Base-by-base conservation (phyloP, 2,888 invertebrate genomes). In the Tineola bisselliella region DNA sequence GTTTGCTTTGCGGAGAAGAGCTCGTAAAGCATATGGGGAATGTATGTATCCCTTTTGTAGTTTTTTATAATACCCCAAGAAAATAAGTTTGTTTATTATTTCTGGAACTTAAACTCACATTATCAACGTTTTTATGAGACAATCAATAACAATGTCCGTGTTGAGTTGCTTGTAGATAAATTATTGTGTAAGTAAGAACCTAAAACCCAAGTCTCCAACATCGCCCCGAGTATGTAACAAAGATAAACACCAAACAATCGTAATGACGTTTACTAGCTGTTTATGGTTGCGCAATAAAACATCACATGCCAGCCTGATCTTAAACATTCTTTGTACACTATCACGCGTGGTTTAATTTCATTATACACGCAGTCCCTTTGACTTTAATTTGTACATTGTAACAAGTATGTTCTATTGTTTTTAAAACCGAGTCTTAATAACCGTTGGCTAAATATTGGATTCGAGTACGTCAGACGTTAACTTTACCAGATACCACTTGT, bases 1-100 rank as follows among this genome's bases (percentile, higher is more conserved):
- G 78, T 84, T 79, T 81, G 71, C 68, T 70, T 80, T 80, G 81
- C 74, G 71, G 74, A 74, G 75, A 72, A 73, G 69, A 73, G 65
- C 71, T 70, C 68, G 68, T 67, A 67, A 66, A 69, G 71, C 77
- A 75, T 74, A 71, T 76, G 77, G 76, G 68, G 66, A 52, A 61
- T 62, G 61, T 63, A 43, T 54, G 44, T 65, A 64, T 44, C 44
- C 64, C 64, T 65, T 67, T 68, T 64, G 60, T 62, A 57, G 13
- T 60, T 58, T 58, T 58, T 58, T 58, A 13, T 48, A 17, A 48
- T 48, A 15, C n/a, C 48, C 17, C 10, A 17, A 15, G 38, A 38
- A 38, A 48, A 48, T 15, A 48, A 10, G 3, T 48, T 48, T 48
- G 48, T 48, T 48, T 48, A 48, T 48, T 48, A 48, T 48, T 17